Percentiles rank a stretch among this genome's conserved stretches.
Evolutionary conservation across 2,888 invertebrate species (phyloP).

Genomic region (Aplocera efformata): DNA sequence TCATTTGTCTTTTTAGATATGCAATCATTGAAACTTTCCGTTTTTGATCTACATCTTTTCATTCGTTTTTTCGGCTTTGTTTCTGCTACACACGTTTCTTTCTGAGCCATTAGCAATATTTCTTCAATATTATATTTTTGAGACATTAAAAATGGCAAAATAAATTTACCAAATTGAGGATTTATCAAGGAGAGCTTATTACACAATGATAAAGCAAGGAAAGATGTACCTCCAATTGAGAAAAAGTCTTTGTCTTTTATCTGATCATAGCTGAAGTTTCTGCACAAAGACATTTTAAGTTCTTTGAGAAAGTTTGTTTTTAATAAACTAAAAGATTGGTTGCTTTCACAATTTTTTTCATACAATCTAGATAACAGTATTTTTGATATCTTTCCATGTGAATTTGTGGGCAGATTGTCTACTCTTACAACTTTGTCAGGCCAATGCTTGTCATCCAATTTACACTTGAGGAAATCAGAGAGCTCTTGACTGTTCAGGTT

Average conservation of each 20-base stretch:
- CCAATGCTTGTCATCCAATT: conserved; percentile 73
- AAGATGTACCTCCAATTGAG: conserved; percentile 85
- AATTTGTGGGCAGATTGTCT: conserved; percentile 80
- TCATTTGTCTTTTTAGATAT: conserved; percentile 8
- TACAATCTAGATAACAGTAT: conserved; percentile 62
- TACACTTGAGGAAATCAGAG: conserved; percentile 59
- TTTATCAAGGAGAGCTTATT: conserved; percentile 73
- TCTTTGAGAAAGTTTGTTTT: conserved; percentile 50
- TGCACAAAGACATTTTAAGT: conserved; percentile 40
- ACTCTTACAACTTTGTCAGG: conserved; percentile 84
- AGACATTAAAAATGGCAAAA: conserved; percentile 78
- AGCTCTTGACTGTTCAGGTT: conserved; percentile 54
- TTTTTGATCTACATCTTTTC: conserved; percentile 35
- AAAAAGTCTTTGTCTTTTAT: conserved; percentile 75
- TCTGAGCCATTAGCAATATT: conserved; percentile 48
- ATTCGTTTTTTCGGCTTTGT: conserved; percentile 39
- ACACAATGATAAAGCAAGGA: conserved; percentile 83
- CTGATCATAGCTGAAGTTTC: conserved; percentile 48
- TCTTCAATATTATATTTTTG: conserved; percentile 60
- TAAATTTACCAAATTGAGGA: conserved; percentile 65
- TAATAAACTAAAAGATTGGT: conserved; percentile 39
- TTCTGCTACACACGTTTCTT: conserved; percentile 40
- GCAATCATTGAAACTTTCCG: conserved; percentile 4
- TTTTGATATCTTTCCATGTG: conserved; percentile 86
- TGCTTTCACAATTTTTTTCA: conserved; percentile 37